phyloP scores from a whole-genome alignment of 2,888 invertebrate genomes.

The Parnassius orleans region DNA sequence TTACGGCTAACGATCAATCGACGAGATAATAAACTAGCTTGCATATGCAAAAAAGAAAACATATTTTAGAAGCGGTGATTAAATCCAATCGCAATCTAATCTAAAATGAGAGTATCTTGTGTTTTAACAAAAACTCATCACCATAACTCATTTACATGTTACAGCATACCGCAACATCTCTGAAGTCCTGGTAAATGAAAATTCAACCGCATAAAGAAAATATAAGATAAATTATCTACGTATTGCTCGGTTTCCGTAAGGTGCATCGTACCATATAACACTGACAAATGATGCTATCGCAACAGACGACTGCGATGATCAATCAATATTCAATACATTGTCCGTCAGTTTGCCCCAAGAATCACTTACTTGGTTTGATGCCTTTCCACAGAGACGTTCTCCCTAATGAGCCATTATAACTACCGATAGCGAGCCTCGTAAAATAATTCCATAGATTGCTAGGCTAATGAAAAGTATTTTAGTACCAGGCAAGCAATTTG shows the following conservation, averaged over 20 bases:
- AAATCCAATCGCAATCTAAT: no score
- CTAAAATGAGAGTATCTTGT: no score
- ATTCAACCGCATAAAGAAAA: conserved; percentile 1
- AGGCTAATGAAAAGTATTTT: conserved; percentile 7
- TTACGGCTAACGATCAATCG: no score
- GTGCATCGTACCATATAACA: conserved; percentile 22
- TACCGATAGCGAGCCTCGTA: conserved; percentile 7
- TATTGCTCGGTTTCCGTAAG: conserved; percentile 1
- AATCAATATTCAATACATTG: conserved; percentile 24
- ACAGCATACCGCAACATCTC: not conserved
- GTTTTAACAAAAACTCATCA: no score
- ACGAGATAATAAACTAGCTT: no score
- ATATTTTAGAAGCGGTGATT: no score
- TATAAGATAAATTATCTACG: conserved; percentile 17
- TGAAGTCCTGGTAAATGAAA: conserved; percentile 11
- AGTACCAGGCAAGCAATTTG: not conserved
- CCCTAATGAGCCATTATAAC: conserved; percentile 20
- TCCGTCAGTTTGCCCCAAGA: conserved; percentile 12
- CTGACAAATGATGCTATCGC: conserved; percentile 19
- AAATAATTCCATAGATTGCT: conserved; percentile 6
- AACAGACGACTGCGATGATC: conserved; percentile 5
- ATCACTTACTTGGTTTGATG: conserved; percentile 18
- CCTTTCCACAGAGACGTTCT: not conserved
- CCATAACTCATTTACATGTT: no score
- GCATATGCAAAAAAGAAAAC: no score